Evolutionary conservation across 2,888 invertebrate species (phyloP).

Genomic region (Strigamia crassipes): DNA sequence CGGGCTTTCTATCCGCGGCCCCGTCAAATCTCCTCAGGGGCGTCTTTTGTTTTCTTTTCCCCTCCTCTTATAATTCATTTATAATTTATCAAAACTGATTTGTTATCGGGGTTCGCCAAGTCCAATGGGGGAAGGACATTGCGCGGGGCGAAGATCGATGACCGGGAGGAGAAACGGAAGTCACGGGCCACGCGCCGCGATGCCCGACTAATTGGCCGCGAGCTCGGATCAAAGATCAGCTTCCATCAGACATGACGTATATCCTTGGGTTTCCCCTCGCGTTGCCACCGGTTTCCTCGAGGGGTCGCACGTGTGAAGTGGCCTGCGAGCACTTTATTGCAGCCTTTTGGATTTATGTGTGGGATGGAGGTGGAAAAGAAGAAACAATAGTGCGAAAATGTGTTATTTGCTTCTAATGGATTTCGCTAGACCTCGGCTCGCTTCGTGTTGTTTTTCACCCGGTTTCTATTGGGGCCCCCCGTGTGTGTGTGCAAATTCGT

Average conservation of each 20-base stretch:
- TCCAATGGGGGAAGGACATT: slow-evolving; percentile 45
- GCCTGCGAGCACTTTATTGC: neutral
- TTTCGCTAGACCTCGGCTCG: too few species aligned
- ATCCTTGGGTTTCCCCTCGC: neutral
- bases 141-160: neutral
- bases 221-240: slow-evolving; percentile 1
- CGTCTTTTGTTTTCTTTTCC: slow-evolving; percentile 47
- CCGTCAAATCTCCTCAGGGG: slow-evolving; percentile 47
- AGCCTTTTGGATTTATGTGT: neutral
- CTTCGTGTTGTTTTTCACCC: too few species aligned
- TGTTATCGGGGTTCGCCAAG: slow-evolving; percentile 47
- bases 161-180: neutral
- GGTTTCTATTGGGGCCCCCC: too few species aligned
- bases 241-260: slow-evolving; percentile 10
- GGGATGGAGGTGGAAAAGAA: neutral
- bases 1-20: too few species aligned
- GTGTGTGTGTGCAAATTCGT: too few species aligned
- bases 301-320: slow-evolving; percentile 14
- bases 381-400: neutral
- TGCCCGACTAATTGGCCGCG: neutral
- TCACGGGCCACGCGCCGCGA: slow-evolving; percentile 15
- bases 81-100: slow-evolving; percentile 51
- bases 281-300: slow-evolving; percentile 18
- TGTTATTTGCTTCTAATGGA: slow-evolving; percentile 1
- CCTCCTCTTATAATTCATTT: slow-evolving; percentile 50